phyloP scores from a whole-genome alignment of 2,888 invertebrate genomes.

The Lepetodrilus schrolli region DNA sequence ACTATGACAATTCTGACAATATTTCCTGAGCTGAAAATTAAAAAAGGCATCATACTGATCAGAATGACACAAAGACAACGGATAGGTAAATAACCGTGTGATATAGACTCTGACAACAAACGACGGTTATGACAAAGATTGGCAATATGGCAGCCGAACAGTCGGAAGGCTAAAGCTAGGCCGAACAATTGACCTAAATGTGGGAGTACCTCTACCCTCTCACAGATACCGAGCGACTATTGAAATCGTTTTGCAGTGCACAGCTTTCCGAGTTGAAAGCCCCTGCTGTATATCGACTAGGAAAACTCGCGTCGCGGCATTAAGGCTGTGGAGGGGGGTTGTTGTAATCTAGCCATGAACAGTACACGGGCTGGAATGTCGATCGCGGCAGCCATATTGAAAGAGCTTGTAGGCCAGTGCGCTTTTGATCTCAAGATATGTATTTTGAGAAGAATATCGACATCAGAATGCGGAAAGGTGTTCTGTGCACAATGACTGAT shows the following conservation, averaged over 20 bases:
- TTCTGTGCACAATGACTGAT: neutral
- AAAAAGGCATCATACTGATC: too few relatives aligned
- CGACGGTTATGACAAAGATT: neutral
- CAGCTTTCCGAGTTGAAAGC: conserved; percentile 7
- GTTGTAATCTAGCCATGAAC: conserved; percentile 11
- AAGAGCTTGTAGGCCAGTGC: conserved; percentile 3
- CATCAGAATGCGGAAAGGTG: neutral
- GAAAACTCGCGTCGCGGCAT: conserved; percentile 15
- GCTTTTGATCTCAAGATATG: neutral
- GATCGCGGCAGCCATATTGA: conserved; percentile 33
- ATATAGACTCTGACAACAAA: too few relatives aligned
- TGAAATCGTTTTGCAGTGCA: neutral
- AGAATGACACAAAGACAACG: too few relatives aligned
- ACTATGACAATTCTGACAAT: too few relatives aligned
- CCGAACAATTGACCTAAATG: neutral
- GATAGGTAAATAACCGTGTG: too few relatives aligned
- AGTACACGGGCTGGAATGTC: conserved; percentile 23
- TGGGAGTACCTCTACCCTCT: neutral
- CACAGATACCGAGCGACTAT: neutral
- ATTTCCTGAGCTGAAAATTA: too few relatives aligned
- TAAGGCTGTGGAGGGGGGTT: conserved; percentile 32
- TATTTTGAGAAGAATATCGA: neutral
- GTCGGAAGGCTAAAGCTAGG: neutral
- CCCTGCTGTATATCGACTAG: neutral
- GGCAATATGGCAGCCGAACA: conserved; percentile 3